Conservation (phyloP, 2,113 vertebrate genomes). For the Vidua macroura region DNA sequence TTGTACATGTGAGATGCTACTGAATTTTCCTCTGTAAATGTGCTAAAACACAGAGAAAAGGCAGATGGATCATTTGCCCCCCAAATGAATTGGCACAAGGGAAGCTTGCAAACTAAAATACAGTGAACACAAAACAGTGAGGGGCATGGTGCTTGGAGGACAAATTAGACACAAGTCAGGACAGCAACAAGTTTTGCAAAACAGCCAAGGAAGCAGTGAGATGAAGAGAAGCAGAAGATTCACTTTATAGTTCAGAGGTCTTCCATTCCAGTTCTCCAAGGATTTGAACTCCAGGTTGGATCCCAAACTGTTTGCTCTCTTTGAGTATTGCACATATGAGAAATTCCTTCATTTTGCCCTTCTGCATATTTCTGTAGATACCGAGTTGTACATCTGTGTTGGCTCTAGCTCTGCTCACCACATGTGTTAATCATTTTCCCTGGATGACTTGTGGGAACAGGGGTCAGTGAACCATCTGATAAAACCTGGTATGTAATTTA, state of each 20-base stretch:
- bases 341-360: not conserved
- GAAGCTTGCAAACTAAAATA: not conserved
- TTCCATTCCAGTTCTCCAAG: not conserved
- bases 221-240: not conserved
- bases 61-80: accelerated
- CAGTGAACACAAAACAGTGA: not conserved
- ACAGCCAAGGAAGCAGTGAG: not conserved
- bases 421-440: not conserved
- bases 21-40: not conserved
- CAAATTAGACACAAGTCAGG: not conserved
- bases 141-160: not conserved
- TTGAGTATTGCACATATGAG: not conserved
- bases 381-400: accelerated
- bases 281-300: not conserved
- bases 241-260: not conserved
- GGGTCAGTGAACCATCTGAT: not conserved
- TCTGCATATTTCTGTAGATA: not conserved
- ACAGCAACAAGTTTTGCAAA: not conserved
- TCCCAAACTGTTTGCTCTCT: not conserved
- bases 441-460: not conserved
- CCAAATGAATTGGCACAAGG: not conserved
- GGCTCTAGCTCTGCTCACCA: not conserved
- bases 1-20: not conserved
- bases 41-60: not conserved
- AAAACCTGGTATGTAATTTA: not conserved